These are phyloP conservation scores for Acanthornis magna DNA, from an alignment of 2,797 vertebrate species.

Conservation along the genomic window DNA sequence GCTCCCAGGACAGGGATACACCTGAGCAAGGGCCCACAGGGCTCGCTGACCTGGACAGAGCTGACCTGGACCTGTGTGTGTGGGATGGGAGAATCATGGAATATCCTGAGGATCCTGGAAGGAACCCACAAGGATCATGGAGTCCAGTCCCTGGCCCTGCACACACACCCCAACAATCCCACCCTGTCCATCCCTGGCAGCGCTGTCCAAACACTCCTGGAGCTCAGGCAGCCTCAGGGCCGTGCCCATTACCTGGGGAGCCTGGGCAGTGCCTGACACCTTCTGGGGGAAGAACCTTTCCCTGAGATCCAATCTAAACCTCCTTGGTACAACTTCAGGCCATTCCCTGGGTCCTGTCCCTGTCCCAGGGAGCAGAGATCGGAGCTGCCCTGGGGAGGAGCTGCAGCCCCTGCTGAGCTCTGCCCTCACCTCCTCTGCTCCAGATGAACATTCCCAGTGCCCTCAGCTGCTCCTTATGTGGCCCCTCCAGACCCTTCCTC, in stretches of 20 bases:
- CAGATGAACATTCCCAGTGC: not conserved
- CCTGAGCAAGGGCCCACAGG: accelerated
- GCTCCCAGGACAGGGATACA: not conserved
- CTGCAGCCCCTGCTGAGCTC: not conserved
- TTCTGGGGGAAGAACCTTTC: not conserved
- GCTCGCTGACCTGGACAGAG: not conserved
- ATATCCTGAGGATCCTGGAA: not conserved
- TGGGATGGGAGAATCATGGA: not conserved
- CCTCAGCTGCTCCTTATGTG: not conserved
- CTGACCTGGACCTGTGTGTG: accelerated
- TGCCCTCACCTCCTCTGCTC: not conserved
- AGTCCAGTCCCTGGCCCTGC: not conserved
- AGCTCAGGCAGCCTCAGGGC: not conserved
- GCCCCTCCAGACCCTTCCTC: not conserved
- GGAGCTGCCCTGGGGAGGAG: not conserved
- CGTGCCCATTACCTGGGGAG: not conserved
- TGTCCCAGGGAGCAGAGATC: not conserved
- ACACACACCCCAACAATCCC: not conserved
- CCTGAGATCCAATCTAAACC: not conserved
- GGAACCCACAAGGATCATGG: accelerated
- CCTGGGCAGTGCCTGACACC: not conserved
- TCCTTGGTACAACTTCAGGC: not conserved
- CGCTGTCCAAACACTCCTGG: not conserved
- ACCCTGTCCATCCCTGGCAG: not conserved
- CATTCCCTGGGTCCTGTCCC: not conserved